Evolutionary conservation across 2,888 invertebrate species (phyloP), one percentile per base, ranked within the genome.

Genomic region (Diaprepes abbreviatus): DNA sequence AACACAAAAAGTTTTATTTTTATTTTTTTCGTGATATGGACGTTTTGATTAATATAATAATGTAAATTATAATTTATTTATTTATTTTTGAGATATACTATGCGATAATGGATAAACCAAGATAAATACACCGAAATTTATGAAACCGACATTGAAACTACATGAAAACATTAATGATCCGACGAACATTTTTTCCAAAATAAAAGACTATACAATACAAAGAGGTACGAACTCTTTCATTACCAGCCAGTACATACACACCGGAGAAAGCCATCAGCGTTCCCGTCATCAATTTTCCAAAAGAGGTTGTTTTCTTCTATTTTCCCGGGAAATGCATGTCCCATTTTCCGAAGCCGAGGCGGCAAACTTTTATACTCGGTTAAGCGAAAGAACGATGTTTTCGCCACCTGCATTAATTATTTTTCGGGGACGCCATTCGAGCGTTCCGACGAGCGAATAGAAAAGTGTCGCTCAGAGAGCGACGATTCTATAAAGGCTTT

Each of bases 371-470:
- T 64, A 64, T 64, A 69, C 69, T 64, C 64, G 58, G 64, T 64
- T 69, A 64, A 64, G 64, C 69, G 64, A 69, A 58, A 58, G 64
- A 69, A 69, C 69, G 69, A 69, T 64, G 69, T 69, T 69, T 64
- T 63, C 69, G 69, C 69, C 63, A 69, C 63, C 69, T 69, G 69
- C 69, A 69, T 64, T 69, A 69, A 69, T 69, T 69, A 69, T 69
- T 69, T 68, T 64, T 69, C 48, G 64, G 38, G 59, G 66, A 58
- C 19, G 66, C 57, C 58, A 58, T 59, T 66, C 50, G 38, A 33
- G 52, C 69, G 31, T 58, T 48, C 33, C 59, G 69, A 69, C 59
- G 64, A 52, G 28, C 31, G 52, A 69, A 69, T 64, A 64, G 69
- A 64, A 58, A 69, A 68, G 19, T 68, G 68, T 57, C 48, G 55